Conservation (phyloP, 2,797 vertebrate genomes). For the Gephyroberyx darwinii region DNA sequence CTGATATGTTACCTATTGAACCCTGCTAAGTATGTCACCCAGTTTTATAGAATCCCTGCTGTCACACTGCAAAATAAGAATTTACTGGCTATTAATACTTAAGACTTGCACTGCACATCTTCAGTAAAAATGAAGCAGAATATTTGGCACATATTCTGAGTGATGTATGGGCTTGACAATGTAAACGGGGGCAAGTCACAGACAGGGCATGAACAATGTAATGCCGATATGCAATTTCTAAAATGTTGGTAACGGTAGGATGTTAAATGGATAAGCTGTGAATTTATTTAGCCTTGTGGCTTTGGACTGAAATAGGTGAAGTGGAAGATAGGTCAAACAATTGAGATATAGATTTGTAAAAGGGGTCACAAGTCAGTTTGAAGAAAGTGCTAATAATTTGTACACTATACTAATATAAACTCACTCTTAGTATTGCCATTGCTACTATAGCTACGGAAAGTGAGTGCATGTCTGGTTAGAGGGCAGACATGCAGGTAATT, state of each 20-base stretch:
- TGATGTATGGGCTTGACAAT: slow-evolving; percentile 34
- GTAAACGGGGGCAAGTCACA: too few relatives aligned
- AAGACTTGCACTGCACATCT: slow-evolving; percentile 35
- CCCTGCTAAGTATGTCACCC: slow-evolving; percentile 63
- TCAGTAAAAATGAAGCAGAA: slow-evolving; percentile 37
- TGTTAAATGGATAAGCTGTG: neutral
- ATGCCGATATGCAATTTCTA: slow-evolving; percentile 14
- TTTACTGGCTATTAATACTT: slow-evolving; percentile 6
- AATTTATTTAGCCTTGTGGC: neutral
- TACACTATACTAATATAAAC: neutral
- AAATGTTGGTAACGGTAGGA: neutral
- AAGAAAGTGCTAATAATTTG: neutral
- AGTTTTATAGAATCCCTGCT: slow-evolving; percentile 39
- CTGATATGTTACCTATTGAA: slow-evolving; percentile 71
- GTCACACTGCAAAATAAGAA: slow-evolving; percentile 15
- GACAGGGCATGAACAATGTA: too few relatives aligned
- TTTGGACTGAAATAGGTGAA: slow-evolving; percentile 6
- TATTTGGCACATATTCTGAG: slow-evolving; percentile 24
- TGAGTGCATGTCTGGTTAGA: neutral
- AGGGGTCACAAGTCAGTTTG: neutral
- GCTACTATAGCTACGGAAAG: slow-evolving; percentile 8
- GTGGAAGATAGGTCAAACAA: neutral
- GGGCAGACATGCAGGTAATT: neutral
- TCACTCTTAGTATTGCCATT: slow-evolving; percentile 1
- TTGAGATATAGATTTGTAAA: neutral